These are phyloP conservation scores for Acanthisitta chloris DNA, from an alignment of 2,113 vertebrate genomes.

Conservation along the genomic window DNA sequence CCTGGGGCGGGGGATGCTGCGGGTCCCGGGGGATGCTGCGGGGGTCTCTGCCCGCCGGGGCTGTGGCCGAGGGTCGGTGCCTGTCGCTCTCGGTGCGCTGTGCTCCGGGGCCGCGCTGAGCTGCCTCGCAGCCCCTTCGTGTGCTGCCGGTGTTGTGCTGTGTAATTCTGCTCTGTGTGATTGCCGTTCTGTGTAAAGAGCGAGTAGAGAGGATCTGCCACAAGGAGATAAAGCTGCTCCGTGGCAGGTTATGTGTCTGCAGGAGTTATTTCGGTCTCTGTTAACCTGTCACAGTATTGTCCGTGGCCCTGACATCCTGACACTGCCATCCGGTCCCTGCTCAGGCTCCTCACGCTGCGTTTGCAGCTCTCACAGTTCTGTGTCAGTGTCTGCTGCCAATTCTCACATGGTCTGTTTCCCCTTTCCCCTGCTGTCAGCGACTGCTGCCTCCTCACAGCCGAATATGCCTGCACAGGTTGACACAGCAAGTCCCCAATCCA, in stretches of 20 bases:
- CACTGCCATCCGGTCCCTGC: too few species aligned
- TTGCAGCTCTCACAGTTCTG: neutral
- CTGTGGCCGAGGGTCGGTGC: neutral
- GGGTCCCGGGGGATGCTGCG: too few species aligned
- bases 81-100: fast-evolving
- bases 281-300: too few species aligned
- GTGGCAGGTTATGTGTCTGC: neutral
- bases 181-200: neutral
- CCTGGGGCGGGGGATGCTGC: too few species aligned
- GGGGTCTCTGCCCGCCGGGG: too few species aligned
- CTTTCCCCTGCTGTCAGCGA: fast-evolving
- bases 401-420: neutral
- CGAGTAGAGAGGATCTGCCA: neutral
- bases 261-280: too few species aligned
- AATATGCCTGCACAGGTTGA: neutral
- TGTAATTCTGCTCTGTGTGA: too few species aligned
- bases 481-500: neutral
- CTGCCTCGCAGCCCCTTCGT: neutral
- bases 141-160: too few species aligned
- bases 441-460: neutral
- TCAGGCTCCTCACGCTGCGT: too few species aligned
- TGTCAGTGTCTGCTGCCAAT: neutral
- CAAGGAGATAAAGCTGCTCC: neutral
- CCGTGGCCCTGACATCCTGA: too few species aligned
- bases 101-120: fast-evolving